Percentiles rank a stretch among this genome's conserved stretches.
Conservation (phyloP, 2,113 vertebrate species). For the Orthonyx spaldingii region DNA sequence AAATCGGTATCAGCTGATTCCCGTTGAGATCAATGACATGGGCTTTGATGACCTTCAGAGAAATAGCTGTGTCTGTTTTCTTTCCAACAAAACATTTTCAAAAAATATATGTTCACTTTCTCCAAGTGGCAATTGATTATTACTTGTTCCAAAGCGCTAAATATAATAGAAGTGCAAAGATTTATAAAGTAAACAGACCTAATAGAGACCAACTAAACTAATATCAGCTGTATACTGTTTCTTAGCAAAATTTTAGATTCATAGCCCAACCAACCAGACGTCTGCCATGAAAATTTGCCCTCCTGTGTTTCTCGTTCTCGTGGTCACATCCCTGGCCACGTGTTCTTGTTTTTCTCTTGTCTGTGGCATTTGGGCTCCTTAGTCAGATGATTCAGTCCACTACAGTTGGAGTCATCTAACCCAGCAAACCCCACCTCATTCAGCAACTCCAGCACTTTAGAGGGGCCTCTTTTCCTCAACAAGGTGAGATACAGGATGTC, state of each 20-base stretch:
- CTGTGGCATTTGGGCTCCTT: neutral
- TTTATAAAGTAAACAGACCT: neutral
- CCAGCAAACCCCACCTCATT: neutral
- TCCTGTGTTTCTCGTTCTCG: neutral
- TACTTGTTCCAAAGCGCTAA: neutral
- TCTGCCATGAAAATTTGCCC: neutral
- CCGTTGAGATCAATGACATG: neutral
- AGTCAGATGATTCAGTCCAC: neutral
- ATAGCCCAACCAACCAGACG: neutral
- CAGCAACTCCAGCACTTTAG: neutral
- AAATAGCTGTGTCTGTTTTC: neutral
- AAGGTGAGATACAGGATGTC: neutral
- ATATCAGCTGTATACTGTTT: neutral
- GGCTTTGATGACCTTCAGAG: neutral
- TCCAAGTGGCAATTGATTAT: neutral
- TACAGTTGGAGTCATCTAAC: neutral
- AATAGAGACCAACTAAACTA: neutral
- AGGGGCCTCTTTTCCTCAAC: neutral
- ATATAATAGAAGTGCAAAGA: neutral
- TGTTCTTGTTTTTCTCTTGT: neutral
- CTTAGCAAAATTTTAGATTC: neutral
- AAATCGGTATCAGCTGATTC: neutral
- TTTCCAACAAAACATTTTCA: neutral
- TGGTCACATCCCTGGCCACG: accelerated
- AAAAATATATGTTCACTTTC: neutral